phyloP scores from a whole-genome alignment of 2,888 invertebrate species.

The Saturnia pavonia region DNA sequence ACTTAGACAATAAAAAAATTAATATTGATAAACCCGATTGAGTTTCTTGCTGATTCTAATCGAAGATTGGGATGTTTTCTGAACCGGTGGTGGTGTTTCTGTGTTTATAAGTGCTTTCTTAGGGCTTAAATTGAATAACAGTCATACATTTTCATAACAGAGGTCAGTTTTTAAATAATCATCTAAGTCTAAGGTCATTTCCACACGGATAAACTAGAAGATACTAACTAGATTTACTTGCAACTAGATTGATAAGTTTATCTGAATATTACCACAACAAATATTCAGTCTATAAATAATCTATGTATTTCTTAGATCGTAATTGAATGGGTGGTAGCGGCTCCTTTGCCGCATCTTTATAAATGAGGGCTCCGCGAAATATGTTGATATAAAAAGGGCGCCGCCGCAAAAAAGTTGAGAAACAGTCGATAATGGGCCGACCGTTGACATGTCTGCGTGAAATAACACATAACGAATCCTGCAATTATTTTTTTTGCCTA shows the following conservation, averaged over 20 bases:
- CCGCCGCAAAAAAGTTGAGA: slow-evolving; percentile 7
- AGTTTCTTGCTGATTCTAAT: too few species aligned
- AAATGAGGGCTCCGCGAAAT: slow-evolving; percentile 5
- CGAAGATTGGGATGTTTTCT: too few species aligned
- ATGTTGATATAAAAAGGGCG: neutral
- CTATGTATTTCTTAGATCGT: slow-evolving; percentile 1
- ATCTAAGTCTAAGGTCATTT: too few species aligned
- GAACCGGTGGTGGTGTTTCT: too few species aligned
- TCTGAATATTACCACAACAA: neutral
- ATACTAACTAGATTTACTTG: neutral
- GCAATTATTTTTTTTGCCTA: neutral
- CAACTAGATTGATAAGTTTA: neutral
- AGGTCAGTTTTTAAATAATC: too few species aligned
- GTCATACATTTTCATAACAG: too few species aligned
- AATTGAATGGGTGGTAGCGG: slow-evolving; percentile 1
- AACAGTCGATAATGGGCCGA: slow-evolving; percentile 3
- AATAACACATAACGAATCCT: neutral
- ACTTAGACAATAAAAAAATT: too few species aligned
- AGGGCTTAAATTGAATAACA: too few species aligned
- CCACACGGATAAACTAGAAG: neutral
- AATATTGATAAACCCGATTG: too few species aligned
- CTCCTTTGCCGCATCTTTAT: neutral
- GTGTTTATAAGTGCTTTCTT: too few species aligned
- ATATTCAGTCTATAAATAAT: slow-evolving; percentile 2
- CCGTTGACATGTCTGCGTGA: slow-evolving; percentile 1